Evolutionary conservation across 2,888 invertebrate species (phyloP).

Genomic region (Plebejus argus): DNA sequence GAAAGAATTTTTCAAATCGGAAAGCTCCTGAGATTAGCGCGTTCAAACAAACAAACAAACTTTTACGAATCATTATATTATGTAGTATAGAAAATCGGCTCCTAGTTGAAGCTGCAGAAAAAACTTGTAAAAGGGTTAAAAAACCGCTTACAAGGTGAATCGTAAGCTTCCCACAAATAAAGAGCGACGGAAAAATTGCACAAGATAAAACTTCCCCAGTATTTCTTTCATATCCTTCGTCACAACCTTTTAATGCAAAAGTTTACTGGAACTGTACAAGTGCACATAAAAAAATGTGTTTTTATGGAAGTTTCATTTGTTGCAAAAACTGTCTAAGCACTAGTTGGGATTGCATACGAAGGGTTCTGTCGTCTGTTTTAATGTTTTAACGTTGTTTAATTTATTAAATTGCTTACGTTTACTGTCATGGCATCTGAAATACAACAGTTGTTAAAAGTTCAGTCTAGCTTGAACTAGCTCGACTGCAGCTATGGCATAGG

Average conservation of each 20-base stretch:
- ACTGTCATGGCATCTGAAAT: not conserved
- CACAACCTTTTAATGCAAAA: conserved; percentile 15
- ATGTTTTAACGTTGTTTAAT: not conserved
- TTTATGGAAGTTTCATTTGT: conserved; percentile 33
- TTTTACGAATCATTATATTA: too few species aligned
- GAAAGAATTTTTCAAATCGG: too few species aligned
- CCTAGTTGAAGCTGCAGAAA: not conserved
- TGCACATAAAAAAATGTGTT: conserved; percentile 28
- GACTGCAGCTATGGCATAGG: too few species aligned
- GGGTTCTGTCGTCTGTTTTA: not conserved
- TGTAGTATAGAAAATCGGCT: too few species aligned
- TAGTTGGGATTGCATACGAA: not conserved
- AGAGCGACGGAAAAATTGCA: not conserved
- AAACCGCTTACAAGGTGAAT: conserved; percentile 4
- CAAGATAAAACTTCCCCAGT: not conserved
- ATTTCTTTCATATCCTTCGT: conserved; percentile 10
- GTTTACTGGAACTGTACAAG: conserved; percentile 1
- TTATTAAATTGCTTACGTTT: not conserved
- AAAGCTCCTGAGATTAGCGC: too few species aligned
- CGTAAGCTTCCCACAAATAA: conserved; percentile 1
- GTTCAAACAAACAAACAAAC: too few species aligned
- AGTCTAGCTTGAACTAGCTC: too few species aligned
- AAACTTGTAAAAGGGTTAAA: not conserved
- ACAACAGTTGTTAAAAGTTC: not conserved
- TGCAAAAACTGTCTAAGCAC: conserved; percentile 24